Percentiles rank a stretch among this genome's conserved stretches.
These are phyloP conservation scores for Netelia virgata DNA, from an alignment of 2,888 invertebrate genomes.

Conservation along the genomic window DNA sequence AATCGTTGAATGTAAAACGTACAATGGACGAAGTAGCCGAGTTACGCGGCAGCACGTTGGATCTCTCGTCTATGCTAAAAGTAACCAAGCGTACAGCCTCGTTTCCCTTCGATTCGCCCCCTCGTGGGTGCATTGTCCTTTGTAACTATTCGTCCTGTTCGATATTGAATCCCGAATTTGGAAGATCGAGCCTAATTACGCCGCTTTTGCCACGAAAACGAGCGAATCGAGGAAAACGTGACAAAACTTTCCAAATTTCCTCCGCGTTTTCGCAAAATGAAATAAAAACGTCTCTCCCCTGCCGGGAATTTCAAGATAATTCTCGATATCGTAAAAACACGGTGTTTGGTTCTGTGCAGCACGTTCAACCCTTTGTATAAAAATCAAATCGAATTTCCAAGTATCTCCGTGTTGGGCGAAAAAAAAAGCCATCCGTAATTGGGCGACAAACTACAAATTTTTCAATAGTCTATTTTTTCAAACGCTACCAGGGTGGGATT, in stretches of 20 bases:
- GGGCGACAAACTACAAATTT: no score
- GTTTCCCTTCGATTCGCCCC: slow-evolving; percentile 20
- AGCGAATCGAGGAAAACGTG: slow-evolving; percentile 16
- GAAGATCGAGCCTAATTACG: slow-evolving; percentile 74
- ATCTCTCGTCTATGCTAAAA: slow-evolving; percentile 58
- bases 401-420: no score
- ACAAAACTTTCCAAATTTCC: slow-evolving; percentile 1
- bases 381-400: no score
- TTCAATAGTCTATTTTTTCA: no score
- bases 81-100: slow-evolving; percentile 59
- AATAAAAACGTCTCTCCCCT: not conserved
- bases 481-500: no score
- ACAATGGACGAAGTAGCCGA: slow-evolving; percentile 74
- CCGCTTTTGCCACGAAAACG: slow-evolving; percentile 5
- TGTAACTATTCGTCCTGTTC: not conserved
- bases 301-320: not conserved
- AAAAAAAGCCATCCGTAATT: no score
- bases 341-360: no score
- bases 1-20: slow-evolving; percentile 80
- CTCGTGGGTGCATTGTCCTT: slow-evolving; percentile 10
- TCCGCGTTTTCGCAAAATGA: slow-evolving; percentile 11
- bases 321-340: no score
- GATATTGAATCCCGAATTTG: slow-evolving; percentile 72
- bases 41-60: slow-evolving; percentile 38
- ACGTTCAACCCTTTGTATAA: no score